These are phyloP conservation scores for Tragelaphus oryx DNA, from an alignment of 2,797 vertebrate genomes.

Conservation along the genomic window DNA sequence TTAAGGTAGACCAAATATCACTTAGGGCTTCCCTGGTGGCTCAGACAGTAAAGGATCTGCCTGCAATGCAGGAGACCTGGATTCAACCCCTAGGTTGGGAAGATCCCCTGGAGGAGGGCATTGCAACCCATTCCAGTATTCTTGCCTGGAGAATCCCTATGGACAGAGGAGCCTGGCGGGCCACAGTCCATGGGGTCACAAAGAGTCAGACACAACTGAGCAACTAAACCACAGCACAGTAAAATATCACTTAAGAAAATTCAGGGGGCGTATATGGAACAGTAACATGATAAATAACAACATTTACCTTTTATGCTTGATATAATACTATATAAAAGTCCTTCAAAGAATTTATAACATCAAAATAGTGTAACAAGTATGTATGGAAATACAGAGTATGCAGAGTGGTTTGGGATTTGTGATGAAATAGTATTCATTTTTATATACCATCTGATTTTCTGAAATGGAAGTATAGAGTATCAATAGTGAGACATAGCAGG, in stretches of 20 bases:
- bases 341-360: background rate
- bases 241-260: background rate
- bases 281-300: background rate
- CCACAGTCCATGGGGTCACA: background rate
- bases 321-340: background rate
- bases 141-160: background rate
- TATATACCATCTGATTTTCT: background rate
- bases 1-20: background rate
- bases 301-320: background rate
- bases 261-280: background rate
- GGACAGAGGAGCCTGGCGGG: background rate
- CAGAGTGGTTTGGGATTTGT: background rate
- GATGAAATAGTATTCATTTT: background rate
- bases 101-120: background rate
- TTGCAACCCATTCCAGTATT: background rate
- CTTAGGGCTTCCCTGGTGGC: background rate
- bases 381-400: background rate
- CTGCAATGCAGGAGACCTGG: background rate
- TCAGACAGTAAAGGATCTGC: background rate
- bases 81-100: background rate
- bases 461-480: constrained; percentile 27
- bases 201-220: background rate
- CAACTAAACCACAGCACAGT: background rate
- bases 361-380: background rate
- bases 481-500: constrained; percentile 2